phyloP scores from a whole-genome alignment of 2,888 invertebrate genomes.

The Brachylomia viminalis region DNA sequence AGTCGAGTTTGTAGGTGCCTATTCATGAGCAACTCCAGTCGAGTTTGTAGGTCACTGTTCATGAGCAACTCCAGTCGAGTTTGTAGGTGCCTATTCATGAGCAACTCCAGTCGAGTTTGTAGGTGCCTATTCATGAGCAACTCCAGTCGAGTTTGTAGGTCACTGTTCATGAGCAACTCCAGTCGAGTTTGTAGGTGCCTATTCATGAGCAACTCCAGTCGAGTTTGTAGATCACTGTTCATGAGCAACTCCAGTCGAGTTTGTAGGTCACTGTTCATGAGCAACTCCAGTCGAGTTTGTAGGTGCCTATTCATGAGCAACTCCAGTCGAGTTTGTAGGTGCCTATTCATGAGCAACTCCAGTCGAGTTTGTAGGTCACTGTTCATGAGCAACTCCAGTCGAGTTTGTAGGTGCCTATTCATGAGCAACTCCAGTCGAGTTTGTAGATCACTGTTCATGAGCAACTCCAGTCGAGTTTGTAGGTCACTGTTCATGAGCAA shows the following conservation, averaged over 20 bases:
- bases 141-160: not conserved
- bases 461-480: not conserved
- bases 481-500: too few species aligned
- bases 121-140: not conserved
- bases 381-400: too few species aligned
- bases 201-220: not conserved
- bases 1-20: not conserved
- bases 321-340: not conserved
- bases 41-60: constrained; percentile 10
- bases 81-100: not conserved
- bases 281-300: too few species aligned
- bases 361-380: constrained; percentile 7
- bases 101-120: not conserved
- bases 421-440: not conserved
- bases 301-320: not conserved
- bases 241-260: not conserved
- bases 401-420: not conserved
- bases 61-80: too few species aligned
- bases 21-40: not conserved
- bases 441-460: not conserved
- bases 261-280: constrained; percentile 17
- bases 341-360: not conserved
- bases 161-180: too few species aligned
- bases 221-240: not conserved
- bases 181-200: not conserved